Conservation (phyloP, 2,797 vertebrate genomes). For the Gymnodraco acuticeps region DNA sequence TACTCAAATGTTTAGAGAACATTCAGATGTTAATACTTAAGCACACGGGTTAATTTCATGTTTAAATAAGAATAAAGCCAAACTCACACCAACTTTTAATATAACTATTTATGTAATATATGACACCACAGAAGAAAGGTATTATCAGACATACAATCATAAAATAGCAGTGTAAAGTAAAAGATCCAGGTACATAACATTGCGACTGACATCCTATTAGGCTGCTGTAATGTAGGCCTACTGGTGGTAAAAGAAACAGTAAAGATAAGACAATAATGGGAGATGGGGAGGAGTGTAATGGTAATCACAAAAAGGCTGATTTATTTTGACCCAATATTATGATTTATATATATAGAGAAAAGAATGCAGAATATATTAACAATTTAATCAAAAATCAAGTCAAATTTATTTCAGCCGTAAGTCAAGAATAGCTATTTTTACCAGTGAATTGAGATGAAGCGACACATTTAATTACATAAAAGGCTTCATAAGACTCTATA, state of each 20-base stretch:
- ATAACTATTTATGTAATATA: conserved; percentile 40
- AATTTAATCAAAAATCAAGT: neutral
- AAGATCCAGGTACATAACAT: conserved; percentile 6
- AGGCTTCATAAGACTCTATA: neutral
- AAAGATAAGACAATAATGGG: neutral
- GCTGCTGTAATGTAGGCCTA: neutral
- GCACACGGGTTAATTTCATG: neutral
- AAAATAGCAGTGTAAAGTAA: conserved; percentile 13
- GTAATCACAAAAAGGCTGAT: neutral
- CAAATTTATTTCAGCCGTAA: neutral
- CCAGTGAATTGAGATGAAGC: neutral
- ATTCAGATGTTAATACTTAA: too few species aligned
- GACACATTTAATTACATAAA: conserved; percentile 4
- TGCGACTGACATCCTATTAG: neutral
- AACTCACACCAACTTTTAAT: conserved; percentile 24
- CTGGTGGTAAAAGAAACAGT: neutral
- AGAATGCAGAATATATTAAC: conserved; percentile 7
- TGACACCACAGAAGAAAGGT: conserved; percentile 18
- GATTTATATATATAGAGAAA: neutral
- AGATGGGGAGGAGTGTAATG: neutral
- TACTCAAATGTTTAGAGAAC: too few species aligned
- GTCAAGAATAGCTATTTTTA: neutral
- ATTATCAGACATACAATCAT: neutral
- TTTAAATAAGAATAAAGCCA: conserved; percentile 25
- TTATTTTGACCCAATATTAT: neutral